These are phyloP conservation scores for Esox lucius DNA, from an alignment of 2,797 vertebrate species.

Conservation along the genomic window DNA sequence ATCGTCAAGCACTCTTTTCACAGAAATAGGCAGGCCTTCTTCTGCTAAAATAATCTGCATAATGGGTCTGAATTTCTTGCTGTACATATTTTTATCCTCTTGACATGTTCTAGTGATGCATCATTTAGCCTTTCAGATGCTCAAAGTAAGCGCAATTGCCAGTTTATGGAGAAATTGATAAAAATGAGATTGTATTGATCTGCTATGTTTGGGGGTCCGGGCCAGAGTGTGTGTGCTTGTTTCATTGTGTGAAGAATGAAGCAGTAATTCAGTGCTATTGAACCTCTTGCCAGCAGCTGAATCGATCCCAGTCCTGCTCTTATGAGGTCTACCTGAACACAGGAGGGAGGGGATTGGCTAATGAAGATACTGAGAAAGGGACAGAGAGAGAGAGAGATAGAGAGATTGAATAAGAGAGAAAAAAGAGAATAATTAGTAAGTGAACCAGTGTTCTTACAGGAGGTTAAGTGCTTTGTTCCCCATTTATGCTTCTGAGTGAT, in stretches of 20 bases:
- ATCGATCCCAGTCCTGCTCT: conserved; percentile 89
- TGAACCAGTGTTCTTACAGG: conserved; percentile 54
- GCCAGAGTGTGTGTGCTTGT: conserved; percentile 12
- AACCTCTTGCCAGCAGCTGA: conserved; percentile 87
- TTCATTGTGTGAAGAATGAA: conserved; percentile 78
- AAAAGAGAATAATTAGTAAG: background rate
- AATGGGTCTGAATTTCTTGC: conserved; percentile 68
- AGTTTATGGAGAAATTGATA: conserved; percentile 99
- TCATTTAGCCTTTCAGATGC: conserved; percentile 99
- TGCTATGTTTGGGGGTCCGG: conserved; percentile 66
- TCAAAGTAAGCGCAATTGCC: conserved; percentile 98
- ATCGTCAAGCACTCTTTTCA: no score
- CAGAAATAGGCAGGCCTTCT: background rate
- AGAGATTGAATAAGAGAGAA: conserved; percentile 52
- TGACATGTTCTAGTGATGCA: conserved; percentile 75
- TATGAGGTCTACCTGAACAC: conserved; percentile 92
- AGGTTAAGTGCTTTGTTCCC: conserved; percentile 78
- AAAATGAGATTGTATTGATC: conserved; percentile 99
- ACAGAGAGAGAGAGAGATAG: conserved; percentile 38
- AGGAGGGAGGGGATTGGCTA: conserved; percentile 61
- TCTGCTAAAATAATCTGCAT: no score
- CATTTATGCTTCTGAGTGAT: conserved; percentile 70
- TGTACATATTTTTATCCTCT: conserved; percentile 63
- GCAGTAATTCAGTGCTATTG: conserved; percentile 96
- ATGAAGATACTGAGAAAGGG: conserved; percentile 43